phyloP scores from a whole-genome alignment of 2,113 vertebrate species.

The Lepus europaeus region DNA sequence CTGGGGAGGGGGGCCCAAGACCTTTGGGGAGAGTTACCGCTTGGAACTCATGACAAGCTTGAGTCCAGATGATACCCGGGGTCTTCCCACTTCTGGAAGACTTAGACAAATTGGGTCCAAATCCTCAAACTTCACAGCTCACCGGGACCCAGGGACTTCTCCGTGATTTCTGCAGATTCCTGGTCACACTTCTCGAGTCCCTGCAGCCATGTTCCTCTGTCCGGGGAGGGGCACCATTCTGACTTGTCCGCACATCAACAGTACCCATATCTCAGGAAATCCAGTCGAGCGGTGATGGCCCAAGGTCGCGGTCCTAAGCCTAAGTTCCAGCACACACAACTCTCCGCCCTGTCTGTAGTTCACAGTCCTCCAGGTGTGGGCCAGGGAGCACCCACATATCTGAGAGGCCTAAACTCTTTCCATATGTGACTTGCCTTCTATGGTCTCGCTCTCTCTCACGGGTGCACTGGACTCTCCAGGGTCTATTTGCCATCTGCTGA shows the following conservation, averaged over 20 bases:
- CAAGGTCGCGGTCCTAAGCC: neutral
- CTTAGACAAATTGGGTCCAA: neutral
- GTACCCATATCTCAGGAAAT: neutral
- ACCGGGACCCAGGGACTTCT: neutral
- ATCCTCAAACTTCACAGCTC: neutral
- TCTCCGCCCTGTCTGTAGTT: neutral
- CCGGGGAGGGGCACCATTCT: neutral
- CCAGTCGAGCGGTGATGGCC: neutral
- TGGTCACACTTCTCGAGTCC: neutral
- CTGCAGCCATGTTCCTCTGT: neutral
- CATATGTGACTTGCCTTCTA: neutral
- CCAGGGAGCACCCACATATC: neutral
- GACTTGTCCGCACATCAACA: neutral
- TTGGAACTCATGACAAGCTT: neutral
- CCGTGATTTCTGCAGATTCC: neutral
- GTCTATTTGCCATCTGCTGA: neutral
- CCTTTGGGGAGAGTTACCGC: neutral
- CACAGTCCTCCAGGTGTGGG: neutral
- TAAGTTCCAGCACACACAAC: neutral
- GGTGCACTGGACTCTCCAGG: neutral
- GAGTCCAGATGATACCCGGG: neutral
- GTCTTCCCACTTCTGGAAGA: neutral
- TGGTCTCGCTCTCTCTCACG: no score
- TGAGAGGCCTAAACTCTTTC: neutral
- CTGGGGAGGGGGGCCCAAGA: neutral